Evolutionary conservation across 2,888 invertebrate genomes (phyloP), one percentile per base, ranked within the genome.

Genomic region (Athalia cordata): DNA sequence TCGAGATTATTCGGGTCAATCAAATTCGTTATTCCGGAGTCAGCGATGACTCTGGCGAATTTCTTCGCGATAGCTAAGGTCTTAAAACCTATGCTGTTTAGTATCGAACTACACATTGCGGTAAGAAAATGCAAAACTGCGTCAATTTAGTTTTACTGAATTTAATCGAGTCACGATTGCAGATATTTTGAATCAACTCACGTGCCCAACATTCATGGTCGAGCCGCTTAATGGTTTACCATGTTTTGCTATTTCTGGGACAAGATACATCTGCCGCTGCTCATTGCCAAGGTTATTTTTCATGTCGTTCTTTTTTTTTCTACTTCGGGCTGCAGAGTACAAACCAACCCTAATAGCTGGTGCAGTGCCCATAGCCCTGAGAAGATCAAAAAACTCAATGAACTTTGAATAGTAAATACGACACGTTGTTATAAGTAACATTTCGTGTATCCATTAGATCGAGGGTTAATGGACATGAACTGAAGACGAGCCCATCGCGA

Each of bases 171-270:
- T 64, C 52, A 29, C 59, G 45, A 64, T 61, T 77, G 13, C 29
- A 29, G 29, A 74, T 45, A 78, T 78, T 78, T 57, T 55, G 55
- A 78, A 74, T 72, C 78, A 78, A 15, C 55, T 78, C 78, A 78
- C 78, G 78, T 78, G 29, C 29, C 47, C 50, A 50, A 29, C 9
- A 75, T 61, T 75, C 75, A 75, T 50, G 75, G 75, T 75, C 75
- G 50, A 75, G 47, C 9, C 61, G 75, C 62, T 61, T 64, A 75
- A 75, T 62, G 75, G 62, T 75, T 75, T 11, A 11, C 50, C 62
- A 64, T 9, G 75, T 75, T 75, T 75, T 29, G 62, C 75, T 62
- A 75, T 61, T 75, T 29, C 47, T 4, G 59, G 57, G 15, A 15
- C 57, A n/a, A 45, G 72, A 72, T 72, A 57, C 15, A 45, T 6